These are phyloP conservation scores for Rosalia funebris DNA, from an alignment of 2,888 invertebrate species.

Conservation along the genomic window DNA sequence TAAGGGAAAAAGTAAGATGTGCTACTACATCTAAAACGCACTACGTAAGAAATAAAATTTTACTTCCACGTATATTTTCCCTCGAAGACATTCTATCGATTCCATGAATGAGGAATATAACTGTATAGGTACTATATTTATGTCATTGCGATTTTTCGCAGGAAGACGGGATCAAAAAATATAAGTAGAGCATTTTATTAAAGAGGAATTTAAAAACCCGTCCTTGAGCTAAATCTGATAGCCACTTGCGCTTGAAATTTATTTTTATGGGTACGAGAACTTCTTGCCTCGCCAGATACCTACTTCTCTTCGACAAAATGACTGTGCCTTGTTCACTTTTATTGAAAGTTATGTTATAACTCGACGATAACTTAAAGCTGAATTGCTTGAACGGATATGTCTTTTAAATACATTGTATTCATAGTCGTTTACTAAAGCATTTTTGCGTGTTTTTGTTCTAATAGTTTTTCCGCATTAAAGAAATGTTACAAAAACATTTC, in stretches of 20 bases:
- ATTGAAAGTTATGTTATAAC: conserved; percentile 4
- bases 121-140: too few species aligned
- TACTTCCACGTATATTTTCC: too few species aligned
- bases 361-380: background rate
- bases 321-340: conserved; percentile 2
- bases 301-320: background rate
- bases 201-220: background rate
- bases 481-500: too few species aligned
- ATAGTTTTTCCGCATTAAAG: too few species aligned
- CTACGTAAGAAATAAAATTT: too few species aligned
- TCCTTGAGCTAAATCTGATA: conserved; percentile 13
- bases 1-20: too few species aligned
- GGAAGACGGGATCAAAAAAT: background rate
- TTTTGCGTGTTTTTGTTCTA: too few species aligned
- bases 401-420: background rate
- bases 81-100: too few species aligned
- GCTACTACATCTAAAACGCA: too few species aligned
- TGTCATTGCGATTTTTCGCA: background rate
- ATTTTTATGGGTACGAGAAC: conserved; percentile 13
- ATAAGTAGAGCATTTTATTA: background rate
- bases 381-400: background rate
- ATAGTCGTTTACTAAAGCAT: too few species aligned
- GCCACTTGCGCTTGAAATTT: conserved; percentile 5
- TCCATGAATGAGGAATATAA: too few species aligned
- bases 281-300: conserved; percentile 5